Conservation (phyloP, 1,140 invertebrate species). For the Drosophila erecta region DNA sequence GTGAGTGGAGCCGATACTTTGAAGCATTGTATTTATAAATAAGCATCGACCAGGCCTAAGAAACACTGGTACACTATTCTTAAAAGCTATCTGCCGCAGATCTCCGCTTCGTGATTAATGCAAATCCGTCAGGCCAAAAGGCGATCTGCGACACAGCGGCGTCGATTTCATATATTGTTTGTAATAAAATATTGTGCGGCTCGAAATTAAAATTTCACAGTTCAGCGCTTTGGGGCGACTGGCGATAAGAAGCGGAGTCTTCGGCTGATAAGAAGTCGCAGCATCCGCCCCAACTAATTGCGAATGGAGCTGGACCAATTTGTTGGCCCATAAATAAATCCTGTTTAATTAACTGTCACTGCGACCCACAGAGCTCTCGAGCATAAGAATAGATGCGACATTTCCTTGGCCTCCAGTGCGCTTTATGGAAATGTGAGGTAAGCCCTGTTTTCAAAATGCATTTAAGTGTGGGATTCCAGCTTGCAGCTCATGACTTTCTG, state of each 20-base stretch:
- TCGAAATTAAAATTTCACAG: conserved; percentile 78
- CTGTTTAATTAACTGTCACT: conserved; percentile 44
- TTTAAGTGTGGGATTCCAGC: no score
- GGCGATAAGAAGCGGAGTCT: conserved; percentile 58
- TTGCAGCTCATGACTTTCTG: not conserved
- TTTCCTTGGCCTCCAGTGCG: not conserved
- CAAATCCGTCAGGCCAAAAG: conserved; percentile 24
- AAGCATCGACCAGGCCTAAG: no score
- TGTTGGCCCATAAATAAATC: conserved; percentile 67
- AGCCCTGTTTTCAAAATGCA: no score
- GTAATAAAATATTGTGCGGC: conserved; percentile 65
- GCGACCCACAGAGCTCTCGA: conserved; percentile 89
- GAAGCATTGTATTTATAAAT: no score
- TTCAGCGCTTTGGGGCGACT: conserved; percentile 42
- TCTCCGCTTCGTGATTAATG: conserved; percentile 11
- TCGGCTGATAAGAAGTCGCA: conserved; percentile 54
- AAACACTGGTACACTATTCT: not conserved
- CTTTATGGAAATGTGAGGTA: not conserved
- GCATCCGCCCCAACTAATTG: conserved; percentile 67
- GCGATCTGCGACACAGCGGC: conserved; percentile 31
- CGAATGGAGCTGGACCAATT: conserved; percentile 61
- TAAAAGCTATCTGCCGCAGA: conserved; percentile 10
- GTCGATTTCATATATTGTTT: conserved; percentile 58
- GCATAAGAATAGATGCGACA: no score
- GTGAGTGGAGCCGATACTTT: no score